These are phyloP conservation scores for Hypothenemus hampei DNA, from an alignment of 1,140 invertebrate genomes.

Conservation along the genomic window DNA sequence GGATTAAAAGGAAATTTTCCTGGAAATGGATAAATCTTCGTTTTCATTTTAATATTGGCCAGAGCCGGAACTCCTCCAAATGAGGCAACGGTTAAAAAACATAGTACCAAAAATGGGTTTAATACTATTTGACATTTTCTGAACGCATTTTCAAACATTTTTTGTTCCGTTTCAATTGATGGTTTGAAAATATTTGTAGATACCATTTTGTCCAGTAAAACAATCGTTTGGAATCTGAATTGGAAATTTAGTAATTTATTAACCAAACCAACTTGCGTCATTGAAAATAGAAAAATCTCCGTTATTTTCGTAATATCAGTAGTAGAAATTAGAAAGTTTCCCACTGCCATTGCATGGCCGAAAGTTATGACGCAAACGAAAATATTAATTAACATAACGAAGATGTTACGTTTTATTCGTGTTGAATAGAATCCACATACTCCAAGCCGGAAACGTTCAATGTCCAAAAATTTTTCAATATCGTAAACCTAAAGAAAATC, in stretches of 20 bases:
- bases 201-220: conserved; percentile 3
- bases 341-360: not conserved
- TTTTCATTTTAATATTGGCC: not conserved
- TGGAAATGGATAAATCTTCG: conserved; percentile 21
- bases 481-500: conserved; percentile 4
- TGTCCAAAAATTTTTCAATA: not conserved
- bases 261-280: conserved; percentile 19
- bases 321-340: not conserved
- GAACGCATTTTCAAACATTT: not conserved
- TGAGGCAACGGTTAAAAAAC: not conserved
- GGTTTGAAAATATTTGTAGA: conserved; percentile 6
- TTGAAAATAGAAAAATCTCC: conserved; percentile 21
- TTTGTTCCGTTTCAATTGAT: not conserved
- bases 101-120: conserved; percentile 1
- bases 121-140: conserved; percentile 2
- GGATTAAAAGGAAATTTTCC: conserved; percentile 24
- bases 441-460: conserved; percentile 3
- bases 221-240: not conserved
- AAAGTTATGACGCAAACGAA: conserved; percentile 7
- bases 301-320: conserved; percentile 8
- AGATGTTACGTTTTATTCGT: conserved; percentile 2
- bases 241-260: conserved; percentile 21
- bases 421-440: conserved; percentile 18
- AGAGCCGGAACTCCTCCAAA: conserved; percentile 8
- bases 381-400: not conserved